Evolutionary conservation across 64 coral and sea anemone genomes (phyloP).

Genomic region (Porites australiensis): DNA sequence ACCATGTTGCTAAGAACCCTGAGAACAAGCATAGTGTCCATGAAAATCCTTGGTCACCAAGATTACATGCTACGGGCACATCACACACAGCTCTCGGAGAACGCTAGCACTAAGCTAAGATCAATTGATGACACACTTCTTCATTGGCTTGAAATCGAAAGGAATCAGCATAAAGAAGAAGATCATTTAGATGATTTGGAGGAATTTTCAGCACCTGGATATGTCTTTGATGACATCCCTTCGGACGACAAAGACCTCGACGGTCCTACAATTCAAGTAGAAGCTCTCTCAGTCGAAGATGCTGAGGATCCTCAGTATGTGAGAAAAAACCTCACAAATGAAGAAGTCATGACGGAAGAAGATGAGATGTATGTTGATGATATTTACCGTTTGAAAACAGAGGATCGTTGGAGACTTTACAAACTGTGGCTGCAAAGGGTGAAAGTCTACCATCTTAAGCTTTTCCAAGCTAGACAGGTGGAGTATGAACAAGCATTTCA

Average conservation of each 20-base stretch:
- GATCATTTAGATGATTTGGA: background rate
- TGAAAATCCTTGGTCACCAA: background rate
- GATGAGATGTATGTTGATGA: background rate
- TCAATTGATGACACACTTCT: slow-evolving; percentile 48
- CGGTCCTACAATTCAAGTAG: background rate
- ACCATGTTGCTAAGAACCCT: background rate
- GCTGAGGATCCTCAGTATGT: slow-evolving; percentile 13
- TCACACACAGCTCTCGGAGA: background rate
- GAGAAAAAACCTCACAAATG: background rate
- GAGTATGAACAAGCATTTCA: slow-evolving; percentile 25
- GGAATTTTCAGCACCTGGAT: background rate
- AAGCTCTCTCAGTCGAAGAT: background rate
- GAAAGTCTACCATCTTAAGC: background rate
- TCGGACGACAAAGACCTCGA: background rate
- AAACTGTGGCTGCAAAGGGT: slow-evolving; percentile 70
- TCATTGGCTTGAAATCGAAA: slow-evolving; percentile 55
- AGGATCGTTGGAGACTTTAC: slow-evolving; percentile 64
- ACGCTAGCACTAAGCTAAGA: background rate
- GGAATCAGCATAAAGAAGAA: background rate
- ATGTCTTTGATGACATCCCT: background rate
- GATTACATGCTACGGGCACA: background rate
- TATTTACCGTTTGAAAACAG: background rate
- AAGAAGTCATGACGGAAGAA: background rate
- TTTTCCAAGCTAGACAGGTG: slow-evolving; percentile 16
- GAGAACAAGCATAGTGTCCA: slow-evolving; percentile 6